Evolutionary conservation across 2,113 vertebrate genomes (phyloP).

Genomic region (Budorcas taxicolor): DNA sequence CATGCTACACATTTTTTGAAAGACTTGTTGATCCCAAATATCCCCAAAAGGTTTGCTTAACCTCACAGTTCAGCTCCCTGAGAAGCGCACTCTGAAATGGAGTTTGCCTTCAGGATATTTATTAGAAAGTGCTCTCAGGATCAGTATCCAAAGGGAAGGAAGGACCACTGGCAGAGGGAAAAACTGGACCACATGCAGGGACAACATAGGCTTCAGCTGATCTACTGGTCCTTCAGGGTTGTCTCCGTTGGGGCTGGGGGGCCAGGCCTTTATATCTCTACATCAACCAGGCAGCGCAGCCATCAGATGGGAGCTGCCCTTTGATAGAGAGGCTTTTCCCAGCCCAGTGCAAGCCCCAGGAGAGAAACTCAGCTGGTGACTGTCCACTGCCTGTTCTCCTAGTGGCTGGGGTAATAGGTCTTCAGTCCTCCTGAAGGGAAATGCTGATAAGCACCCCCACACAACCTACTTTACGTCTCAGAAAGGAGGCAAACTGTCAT

Average conservation of each 20-base stretch:
- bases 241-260: not conserved
- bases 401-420: not conserved
- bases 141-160: not conserved
- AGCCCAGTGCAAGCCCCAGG: not conserved
- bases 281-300: not conserved
- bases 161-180: not conserved
- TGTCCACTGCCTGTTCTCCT: not conserved
- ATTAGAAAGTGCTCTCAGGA: not conserved
- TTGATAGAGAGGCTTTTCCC: not conserved
- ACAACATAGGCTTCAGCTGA: not conserved
- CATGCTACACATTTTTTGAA: not conserved
- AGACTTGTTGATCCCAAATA: not conserved
- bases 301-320: not conserved
- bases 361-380: not conserved
- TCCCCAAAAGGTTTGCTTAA: not conserved
- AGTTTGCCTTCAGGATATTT: not conserved
- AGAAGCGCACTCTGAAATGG: not conserved
- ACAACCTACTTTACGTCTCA: not conserved
- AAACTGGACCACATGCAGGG: not conserved
- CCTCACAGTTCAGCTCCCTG: not conserved
- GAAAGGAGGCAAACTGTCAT: not conserved
- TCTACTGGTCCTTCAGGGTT: too few species aligned
- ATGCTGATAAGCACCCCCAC: not conserved
- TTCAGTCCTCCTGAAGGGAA: not conserved
- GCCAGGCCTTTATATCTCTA: not conserved